Conservation (phyloP, 2,888 invertebrate species). For the Tiliacea citrago region DNA sequence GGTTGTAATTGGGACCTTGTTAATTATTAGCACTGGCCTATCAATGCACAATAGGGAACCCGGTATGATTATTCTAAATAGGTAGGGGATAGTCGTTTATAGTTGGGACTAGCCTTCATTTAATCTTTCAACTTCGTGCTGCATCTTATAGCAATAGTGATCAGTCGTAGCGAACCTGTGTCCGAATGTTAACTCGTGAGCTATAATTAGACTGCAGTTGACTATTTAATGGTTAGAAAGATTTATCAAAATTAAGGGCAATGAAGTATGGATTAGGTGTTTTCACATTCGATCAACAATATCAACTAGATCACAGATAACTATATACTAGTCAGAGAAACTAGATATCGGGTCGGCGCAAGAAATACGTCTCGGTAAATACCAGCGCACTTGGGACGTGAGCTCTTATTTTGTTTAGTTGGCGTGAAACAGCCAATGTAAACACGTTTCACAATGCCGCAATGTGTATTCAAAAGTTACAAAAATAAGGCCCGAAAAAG, state of each 20-base stretch:
- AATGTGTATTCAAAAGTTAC: too few species aligned
- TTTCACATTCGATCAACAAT: too few species aligned
- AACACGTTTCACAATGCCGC: too few species aligned
- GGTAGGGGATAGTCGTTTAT: constrained; percentile 33
- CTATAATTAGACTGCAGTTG: constrained; percentile 1
- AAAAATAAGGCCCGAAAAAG: too few species aligned
- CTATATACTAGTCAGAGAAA: too few species aligned
- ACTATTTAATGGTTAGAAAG: constrained; percentile 4
- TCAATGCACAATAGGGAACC: constrained; percentile 58
- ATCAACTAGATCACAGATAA: too few species aligned
- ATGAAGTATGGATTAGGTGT: constrained; percentile 8
- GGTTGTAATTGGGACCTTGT: constrained; percentile 64
- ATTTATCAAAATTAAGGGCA: constrained; percentile 5
- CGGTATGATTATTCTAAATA: constrained; percentile 36
- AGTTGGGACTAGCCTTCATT: constrained; percentile 44
- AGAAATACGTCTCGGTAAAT: too few species aligned
- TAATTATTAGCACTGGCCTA: constrained; percentile 60
- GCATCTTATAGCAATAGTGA: constrained; percentile 22
- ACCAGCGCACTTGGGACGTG: too few species aligned
- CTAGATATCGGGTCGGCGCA: too few species aligned
- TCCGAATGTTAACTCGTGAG: not conserved
- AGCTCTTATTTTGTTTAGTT: too few species aligned
- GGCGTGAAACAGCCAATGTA: too few species aligned
- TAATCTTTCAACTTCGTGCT: constrained; percentile 33
- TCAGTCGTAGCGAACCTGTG: constrained; percentile 1